Evolutionary conservation across 2,113 vertebrate species (phyloP).

Genomic region (Nesospiza acunhae): DNA sequence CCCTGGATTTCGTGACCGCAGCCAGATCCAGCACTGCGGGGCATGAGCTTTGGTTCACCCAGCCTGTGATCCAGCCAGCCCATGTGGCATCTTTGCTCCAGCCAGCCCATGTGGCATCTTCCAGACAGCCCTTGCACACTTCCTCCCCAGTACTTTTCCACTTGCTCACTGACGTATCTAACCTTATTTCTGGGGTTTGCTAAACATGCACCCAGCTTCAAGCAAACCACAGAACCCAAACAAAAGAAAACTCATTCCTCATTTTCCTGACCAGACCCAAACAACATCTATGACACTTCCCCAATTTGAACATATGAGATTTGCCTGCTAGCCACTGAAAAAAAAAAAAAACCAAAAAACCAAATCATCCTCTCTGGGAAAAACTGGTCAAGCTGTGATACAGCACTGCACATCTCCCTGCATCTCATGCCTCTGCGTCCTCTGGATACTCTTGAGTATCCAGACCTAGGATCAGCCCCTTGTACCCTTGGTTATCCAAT

Average conservation of each 20-base stretch:
- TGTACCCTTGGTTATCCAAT: background rate
- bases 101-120: background rate
- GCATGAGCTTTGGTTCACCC: background rate
- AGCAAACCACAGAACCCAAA: conserved; percentile 57
- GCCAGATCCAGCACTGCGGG: rapidly evolving
- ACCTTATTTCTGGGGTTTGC: background rate
- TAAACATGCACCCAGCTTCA: conserved; percentile 1
- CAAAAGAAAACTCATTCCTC: conserved; percentile 56
- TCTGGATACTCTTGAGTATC: background rate
- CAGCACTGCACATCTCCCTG: background rate
- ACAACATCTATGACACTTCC: conserved; percentile 41
- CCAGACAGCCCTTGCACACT: background rate
- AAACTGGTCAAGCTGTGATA: rapidly evolving
- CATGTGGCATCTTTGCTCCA: background rate
- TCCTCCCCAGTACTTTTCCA: conserved; percentile 27
- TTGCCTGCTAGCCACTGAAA: background rate
- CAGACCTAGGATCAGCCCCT: background rate
- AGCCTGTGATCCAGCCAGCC: background rate
- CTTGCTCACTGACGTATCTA: background rate
- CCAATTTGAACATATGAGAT: conserved; percentile 5
- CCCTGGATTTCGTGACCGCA: rapidly evolving
- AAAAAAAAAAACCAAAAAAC: background rate
- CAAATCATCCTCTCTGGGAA: background rate
- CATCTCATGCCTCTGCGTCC: rapidly evolving
- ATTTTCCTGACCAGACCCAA: conserved; percentile 33